phyloP scores from a whole-genome alignment of 2,797 vertebrate genomes.

The Toxotes lorentzi region DNA sequence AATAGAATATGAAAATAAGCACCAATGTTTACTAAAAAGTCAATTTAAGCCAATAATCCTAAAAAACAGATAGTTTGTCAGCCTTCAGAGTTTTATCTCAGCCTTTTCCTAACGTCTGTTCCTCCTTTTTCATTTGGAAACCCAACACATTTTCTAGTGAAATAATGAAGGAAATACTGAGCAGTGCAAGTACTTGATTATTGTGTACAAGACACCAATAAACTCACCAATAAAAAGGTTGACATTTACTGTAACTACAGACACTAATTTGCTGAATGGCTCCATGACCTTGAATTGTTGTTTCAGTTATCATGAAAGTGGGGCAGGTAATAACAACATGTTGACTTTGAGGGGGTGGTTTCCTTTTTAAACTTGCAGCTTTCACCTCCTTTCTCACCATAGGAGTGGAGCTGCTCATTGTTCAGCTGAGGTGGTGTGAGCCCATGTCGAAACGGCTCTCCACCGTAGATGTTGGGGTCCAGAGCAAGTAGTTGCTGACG shows the following conservation, averaged over 20 bases:
- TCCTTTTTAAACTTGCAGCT: neutral
- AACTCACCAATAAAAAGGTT: neutral
- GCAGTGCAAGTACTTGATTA: neutral
- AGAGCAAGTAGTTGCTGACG: conserved; percentile 90
- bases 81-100: neutral
- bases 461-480: conserved; percentile 89
- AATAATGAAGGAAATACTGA: neutral
- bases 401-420: conserved; percentile 90
- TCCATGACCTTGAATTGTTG: conserved; percentile 3
- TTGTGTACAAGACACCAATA: neutral
- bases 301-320: neutral
- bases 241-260: neutral
- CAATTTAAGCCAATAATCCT: neutral
- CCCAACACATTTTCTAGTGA: neutral
- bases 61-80: neutral
- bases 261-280: neutral
- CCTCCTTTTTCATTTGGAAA: neutral
- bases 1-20: neutral
- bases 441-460: conserved; percentile 90
- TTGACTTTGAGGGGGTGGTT: neutral
- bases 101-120: neutral
- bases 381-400: conserved; percentile 82
- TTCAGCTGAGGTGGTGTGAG: conserved; percentile 92
- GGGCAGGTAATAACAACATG: neutral
- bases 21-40: neutral